Conservation (phyloP, 92 coral and sea anemone species). For the Hydrozoanthus gracilis region DNA sequence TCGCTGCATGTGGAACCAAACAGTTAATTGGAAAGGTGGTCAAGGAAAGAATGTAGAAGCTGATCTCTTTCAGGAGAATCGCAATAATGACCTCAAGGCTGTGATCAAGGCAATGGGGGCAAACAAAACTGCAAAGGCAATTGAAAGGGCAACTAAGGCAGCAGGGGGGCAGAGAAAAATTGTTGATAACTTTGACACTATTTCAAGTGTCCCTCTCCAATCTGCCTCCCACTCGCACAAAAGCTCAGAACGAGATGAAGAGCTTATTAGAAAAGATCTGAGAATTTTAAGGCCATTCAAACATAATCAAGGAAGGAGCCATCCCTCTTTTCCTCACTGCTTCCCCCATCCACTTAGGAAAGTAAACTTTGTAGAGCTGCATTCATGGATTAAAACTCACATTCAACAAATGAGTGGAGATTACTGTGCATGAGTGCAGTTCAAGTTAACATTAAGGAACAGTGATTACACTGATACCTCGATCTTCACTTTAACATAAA, state of each 20-base stretch:
- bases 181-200: conserved; percentile 57
- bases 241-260: conserved; percentile 51
- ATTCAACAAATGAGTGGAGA: conserved; percentile 34
- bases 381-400: conserved; percentile 41
- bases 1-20: conserved; percentile 28
- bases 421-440: background rate
- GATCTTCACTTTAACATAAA: too few species aligned
- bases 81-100: conserved; percentile 46
- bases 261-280: conserved; percentile 43
- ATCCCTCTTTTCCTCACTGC: conserved; percentile 52
- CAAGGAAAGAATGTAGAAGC: conserved; percentile 42
- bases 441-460: too few species aligned
- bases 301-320: conserved; percentile 21
- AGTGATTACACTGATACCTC: too few species aligned
- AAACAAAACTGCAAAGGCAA: conserved; percentile 62
- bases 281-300: conserved; percentile 59
- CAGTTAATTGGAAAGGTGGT: conserved; percentile 52
- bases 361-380: conserved; percentile 52
- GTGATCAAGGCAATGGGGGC: conserved; percentile 64
- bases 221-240: conserved; percentile 50
- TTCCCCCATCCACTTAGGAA: conserved; percentile 47
- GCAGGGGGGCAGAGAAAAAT: conserved; percentile 59
- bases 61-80: conserved; percentile 39
- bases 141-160: conserved; percentile 55
- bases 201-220: conserved; percentile 39